Evolutionary conservation across 2,113 vertebrate species (phyloP), one percentile per base, ranked within the genome.

Genomic region (Meles meles): DNA sequence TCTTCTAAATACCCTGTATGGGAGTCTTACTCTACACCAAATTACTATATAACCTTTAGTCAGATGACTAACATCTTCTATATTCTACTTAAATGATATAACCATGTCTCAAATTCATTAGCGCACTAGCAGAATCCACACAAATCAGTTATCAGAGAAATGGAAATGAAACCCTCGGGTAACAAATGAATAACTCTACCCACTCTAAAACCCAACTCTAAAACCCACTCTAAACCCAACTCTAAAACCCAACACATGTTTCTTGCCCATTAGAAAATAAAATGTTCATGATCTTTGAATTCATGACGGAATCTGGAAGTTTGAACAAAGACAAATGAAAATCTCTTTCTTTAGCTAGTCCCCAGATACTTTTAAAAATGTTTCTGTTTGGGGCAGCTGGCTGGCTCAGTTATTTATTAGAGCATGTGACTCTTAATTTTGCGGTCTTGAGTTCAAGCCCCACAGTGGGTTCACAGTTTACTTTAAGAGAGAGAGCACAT

Each of bases 251-350:
- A 84, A 52, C 27, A 85, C 79, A 37, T 67, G 9, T 96, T 29
- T 93, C n/a, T 83, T 55, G 17, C 12, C 67, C 20, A 5, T 83
- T 77, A 96, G 74, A 94, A 94, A 77, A 96, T 47, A 82, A 93
- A 87, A 47, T 87, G 49, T 52, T 52, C 49, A 11, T 37, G 18
- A 52, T 76, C 39, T 88, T 94, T 92, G 37, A 65, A 34, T 77
- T 87, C 20, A 47, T 61, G 52, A 74, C 83, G 18, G 29, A 74
- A 83, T 86, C 61, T 72, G n/a, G 34, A 88, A 34, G 5, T 90
- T 95, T 95, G 85, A 95, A 81, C 47, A 96, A 88, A 89, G 49
- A 63, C 81, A 81, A 44, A 82, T 92, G 44, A 67, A 92, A 95
- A 21, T 81, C 57, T 90, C 12, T 88, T 77, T 69, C 63, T 67